phyloP scores from a whole-genome alignment of 2,797 vertebrate species.

The Pseudopleuronectes americanus region DNA sequence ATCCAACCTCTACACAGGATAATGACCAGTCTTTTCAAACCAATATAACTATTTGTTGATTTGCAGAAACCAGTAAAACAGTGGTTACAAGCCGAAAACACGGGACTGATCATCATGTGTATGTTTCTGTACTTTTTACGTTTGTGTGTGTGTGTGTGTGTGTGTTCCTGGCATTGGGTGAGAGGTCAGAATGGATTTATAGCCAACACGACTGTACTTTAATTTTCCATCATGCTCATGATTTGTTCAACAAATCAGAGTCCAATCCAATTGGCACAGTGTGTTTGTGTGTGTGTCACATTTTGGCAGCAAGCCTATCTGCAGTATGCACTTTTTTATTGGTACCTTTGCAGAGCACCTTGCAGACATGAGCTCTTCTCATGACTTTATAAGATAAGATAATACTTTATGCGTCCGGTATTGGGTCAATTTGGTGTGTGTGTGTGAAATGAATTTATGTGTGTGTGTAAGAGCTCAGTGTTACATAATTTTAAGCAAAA shows the following conservation, averaged over 20 bases:
- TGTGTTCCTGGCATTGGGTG: slow-evolving; percentile 18
- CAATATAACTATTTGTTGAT: slow-evolving; percentile 68
- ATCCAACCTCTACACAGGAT: slow-evolving; percentile 58
- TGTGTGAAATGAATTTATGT: too few relatives aligned
- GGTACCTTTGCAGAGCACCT: neutral
- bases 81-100: slow-evolving; percentile 54
- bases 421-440: too few relatives aligned
- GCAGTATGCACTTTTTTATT: neutral
- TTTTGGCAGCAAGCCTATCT: slow-evolving; percentile 27
- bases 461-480: too few relatives aligned
- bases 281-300: neutral
- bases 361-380: neutral
- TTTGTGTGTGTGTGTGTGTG: too few relatives aligned
- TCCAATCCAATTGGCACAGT: slow-evolving; percentile 30
- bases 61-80: slow-evolving; percentile 48
- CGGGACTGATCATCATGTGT: slow-evolving; percentile 33
- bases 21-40: slow-evolving; percentile 68
- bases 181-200: slow-evolving; percentile 50
- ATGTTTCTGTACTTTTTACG: slow-evolving; percentile 1
- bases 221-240: slow-evolving; percentile 26
- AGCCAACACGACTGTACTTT: slow-evolving; percentile 24
- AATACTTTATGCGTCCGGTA: neutral
- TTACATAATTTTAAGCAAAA: too few relatives aligned
- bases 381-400: neutral
- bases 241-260: slow-evolving; percentile 26